Base-by-base conservation (phyloP, 2,888 invertebrate genomes). In the Aphrophora alni region DNA sequence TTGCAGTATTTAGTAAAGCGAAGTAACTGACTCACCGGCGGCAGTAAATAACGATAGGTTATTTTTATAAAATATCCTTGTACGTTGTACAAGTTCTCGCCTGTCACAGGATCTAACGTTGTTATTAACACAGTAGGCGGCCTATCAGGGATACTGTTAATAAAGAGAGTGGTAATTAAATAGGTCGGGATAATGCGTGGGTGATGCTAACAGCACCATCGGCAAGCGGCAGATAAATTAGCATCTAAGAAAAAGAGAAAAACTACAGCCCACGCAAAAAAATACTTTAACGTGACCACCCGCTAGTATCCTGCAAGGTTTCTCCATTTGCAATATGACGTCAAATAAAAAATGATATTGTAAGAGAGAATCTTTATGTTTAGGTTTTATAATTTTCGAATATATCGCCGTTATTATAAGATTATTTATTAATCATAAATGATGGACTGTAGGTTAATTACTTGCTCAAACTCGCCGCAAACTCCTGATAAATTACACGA, bases 1-100 rank as follows among this genome's bases (percentile, higher is more conserved):
- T 33, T 10, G 33, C 33, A 4, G 33, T 10, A 7, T 33, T 33
- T 33, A 33, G 33, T 33, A 10, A 33, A 10, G 5, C 33, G 5
- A 33, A 33, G 33, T 33, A 7, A 33, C 33, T 10, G n/a, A n/a
- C n/a, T n/a, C 33, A 33, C 33, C 33, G 33, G 33, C 33, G 8
- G 33, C 59, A 21, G 59, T 59, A 59, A 59, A 59, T 59, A 59
- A 59, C 21, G 59, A 21, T 21, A 59, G 59, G 21, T 7, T 59
- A 59, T 59, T 59, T 59, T 59, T 59, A 59, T 59, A 59, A n/a
- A 59, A 59, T 59, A 59, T 59, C 5, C 59, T 59, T 21, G 59
- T 59, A n/a, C 59, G 21, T 59, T 21, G 59, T 59, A n/a, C 59
- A 59, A 59, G 59, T 59, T 59, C 59, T 59, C 59, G 59, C 59